Evolutionary conservation across 2,888 invertebrate genomes (phyloP), one percentile per base, ranked within the genome.

Genomic region (Pyrgus malvae): DNA sequence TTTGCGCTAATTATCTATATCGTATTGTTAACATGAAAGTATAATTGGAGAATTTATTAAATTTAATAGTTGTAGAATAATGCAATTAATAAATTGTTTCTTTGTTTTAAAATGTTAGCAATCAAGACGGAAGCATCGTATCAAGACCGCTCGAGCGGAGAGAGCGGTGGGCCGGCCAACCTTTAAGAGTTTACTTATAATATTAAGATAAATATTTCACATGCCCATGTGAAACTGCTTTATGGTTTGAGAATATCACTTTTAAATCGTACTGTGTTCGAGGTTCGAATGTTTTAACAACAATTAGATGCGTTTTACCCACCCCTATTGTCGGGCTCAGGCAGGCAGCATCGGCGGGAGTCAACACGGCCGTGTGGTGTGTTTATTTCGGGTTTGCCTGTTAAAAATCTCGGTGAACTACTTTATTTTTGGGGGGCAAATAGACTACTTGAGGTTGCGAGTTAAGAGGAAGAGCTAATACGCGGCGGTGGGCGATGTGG

Each of bases 191-290:
- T 90, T 87, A 89, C 90, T 84, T 90, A 89, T 89, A 87, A 88
- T 88, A 90, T 90, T 87, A 89, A 82, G 85, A 80, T 87, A 90
- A 88, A 89, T 88, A 89, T 90, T 90, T 90, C 89, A 86, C 90
- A 88, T 80, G 76, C 69, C 70, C 76, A 78, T 80, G 90, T 88
- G 89, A 90, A 89, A 86, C 85, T 82, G 79, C 85, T 88, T 89
- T 88, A 89, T 86, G 86, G 84, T 76, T 83, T 78, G 83, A 84
- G 83, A 88, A 88, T 88, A 89, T 88, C 82, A 84, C 85, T 86
- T 85, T 83, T 80, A 86, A 86, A 85, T 85, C 85, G 81, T 83
- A 78, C 83, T 78, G 76, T 76, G 80, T 80, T 72, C 74, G 75
- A 75, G 69, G 65, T 64, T 74, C 74, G 69, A 74, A 74, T 84